These are phyloP conservation scores for Eulemur macaco DNA, from an alignment of 2,113 vertebrate genomes.

Conservation along the genomic window DNA sequence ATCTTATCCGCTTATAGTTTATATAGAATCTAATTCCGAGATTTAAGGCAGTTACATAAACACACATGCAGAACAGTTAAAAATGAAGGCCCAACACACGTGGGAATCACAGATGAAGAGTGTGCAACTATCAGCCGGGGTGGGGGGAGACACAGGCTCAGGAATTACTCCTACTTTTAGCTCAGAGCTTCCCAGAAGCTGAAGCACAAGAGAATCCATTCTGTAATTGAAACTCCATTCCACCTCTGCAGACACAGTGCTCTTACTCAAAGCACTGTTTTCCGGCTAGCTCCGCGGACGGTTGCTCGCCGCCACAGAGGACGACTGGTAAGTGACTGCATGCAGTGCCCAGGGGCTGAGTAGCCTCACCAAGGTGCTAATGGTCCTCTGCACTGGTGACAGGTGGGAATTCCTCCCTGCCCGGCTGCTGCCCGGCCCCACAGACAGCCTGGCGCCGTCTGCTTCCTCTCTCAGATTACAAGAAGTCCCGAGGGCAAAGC, in stretches of 20 bases:
- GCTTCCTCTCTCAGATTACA: background rate
- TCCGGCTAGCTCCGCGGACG: too few species aligned
- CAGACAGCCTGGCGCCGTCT: background rate
- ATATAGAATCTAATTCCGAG: background rate
- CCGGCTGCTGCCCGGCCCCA: too few species aligned
- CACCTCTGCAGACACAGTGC: background rate
- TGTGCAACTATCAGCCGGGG: background rate
- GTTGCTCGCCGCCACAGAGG: background rate
- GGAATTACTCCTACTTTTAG: background rate
- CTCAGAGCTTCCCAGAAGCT: background rate
- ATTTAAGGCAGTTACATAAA: background rate
- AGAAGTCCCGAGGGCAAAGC: background rate
- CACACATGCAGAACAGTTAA: background rate
- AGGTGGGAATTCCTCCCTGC: too few species aligned
- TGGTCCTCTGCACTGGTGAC: background rate
- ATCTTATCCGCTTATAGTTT: too few species aligned
- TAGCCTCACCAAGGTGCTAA: background rate
- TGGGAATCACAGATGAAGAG: background rate
- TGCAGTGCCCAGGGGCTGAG: too few species aligned
- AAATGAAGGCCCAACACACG: background rate
- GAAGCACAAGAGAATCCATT: background rate
- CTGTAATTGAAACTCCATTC: background rate
- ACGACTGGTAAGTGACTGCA: background rate
- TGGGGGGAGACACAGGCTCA: background rate
- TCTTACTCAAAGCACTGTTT: background rate